phyloP scores from a whole-genome alignment of 37 sponge, comb jelly and placozoan genomes.

The Agelas oroides region DNA sequence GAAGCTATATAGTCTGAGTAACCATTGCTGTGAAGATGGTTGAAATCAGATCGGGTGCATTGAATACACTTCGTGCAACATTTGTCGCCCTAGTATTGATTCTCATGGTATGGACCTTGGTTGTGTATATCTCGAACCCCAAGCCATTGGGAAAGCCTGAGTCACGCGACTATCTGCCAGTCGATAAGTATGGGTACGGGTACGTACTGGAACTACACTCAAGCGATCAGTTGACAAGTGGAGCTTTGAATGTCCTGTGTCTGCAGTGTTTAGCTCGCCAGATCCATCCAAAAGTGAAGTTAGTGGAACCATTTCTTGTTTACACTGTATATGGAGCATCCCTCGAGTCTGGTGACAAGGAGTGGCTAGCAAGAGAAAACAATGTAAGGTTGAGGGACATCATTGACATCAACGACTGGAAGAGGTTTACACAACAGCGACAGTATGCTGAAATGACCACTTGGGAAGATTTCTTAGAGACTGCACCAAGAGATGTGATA shows the following conservation, averaged over 20 bases:
- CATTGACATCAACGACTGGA: not conserved
- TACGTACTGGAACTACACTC: not conserved
- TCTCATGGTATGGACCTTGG: too few species aligned
- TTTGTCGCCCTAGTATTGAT: too few species aligned
- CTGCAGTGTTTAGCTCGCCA: constrained; percentile 2
- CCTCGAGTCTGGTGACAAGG: not conserved
- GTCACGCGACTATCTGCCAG: too few species aligned
- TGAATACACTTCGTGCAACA: too few species aligned
- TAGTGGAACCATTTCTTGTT: constrained; percentile 1
- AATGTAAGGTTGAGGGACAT: not conserved
- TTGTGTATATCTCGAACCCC: too few species aligned
- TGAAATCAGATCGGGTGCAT: too few species aligned
- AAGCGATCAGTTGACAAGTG: constrained; percentile 8
- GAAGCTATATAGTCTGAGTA: too few species aligned
- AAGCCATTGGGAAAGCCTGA: too few species aligned
- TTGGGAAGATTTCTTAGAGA: not conserved
- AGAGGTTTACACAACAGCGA: not conserved
- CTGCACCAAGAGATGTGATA: not conserved
- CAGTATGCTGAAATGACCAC: not conserved
- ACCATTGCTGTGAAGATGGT: too few species aligned
- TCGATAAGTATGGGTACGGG: too few species aligned
- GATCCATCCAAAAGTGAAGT: not conserved
- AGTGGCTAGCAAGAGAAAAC: not conserved
- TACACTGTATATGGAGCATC: not conserved
- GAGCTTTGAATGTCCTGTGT: not conserved